Evolutionary conservation across 2,797 vertebrate genomes (phyloP).

Genomic region (Cyprinella venusta): DNA sequence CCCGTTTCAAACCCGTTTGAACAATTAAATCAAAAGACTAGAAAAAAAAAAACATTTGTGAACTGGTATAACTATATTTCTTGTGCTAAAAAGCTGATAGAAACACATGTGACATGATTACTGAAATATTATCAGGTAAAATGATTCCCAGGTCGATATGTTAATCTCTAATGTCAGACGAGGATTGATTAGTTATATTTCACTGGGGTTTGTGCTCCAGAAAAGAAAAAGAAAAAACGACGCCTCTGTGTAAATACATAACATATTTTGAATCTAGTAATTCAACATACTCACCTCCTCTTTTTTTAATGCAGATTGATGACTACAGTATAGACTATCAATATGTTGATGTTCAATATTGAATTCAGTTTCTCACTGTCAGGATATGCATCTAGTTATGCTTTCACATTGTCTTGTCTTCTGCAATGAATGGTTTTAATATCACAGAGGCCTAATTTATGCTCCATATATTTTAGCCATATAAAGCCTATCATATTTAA

Average conservation of each 20-base stretch:
- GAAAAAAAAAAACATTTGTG: background rate
- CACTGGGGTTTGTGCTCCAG: background rate
- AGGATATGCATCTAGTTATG: background rate
- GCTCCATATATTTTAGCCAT: background rate
- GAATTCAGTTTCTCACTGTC: background rate
- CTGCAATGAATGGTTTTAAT: constrained; percentile 10
- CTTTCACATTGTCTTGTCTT: background rate
- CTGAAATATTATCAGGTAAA: background rate
- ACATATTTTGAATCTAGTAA: background rate
- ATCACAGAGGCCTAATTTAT: background rate
- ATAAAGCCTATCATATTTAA: background rate
- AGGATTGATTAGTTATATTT: background rate
- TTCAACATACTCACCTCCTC: background rate
- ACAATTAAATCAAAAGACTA: background rate
- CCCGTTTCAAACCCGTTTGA: background rate
- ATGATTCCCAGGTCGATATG: background rate
- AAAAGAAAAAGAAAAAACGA: background rate
- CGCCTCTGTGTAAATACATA: background rate
- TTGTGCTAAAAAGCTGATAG: background rate
- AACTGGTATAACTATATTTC: background rate
- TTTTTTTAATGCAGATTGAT: constrained; percentile 7
- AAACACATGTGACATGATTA: background rate
- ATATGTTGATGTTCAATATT: background rate
- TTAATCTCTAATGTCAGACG: background rate
- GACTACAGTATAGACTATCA: background rate